Evolutionary conservation across 2,797 vertebrate species (phyloP), one percentile per base, ranked within the genome.

Genomic region (Taenioides sp.): DNA sequence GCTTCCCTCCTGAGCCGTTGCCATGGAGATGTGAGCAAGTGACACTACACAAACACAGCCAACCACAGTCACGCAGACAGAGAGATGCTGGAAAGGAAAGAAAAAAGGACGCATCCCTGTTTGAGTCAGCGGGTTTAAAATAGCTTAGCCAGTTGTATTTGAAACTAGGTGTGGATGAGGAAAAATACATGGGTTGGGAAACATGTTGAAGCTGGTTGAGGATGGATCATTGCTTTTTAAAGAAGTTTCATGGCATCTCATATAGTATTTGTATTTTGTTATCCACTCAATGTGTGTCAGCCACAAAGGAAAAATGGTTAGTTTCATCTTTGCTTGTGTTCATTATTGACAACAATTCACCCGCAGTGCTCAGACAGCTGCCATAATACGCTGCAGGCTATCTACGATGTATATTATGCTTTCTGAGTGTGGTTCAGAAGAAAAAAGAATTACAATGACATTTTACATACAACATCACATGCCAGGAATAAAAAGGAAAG

Each of bases 81-180:
- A 70, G 67, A 71, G 69, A 69, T 62, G 73, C 77, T 72, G 79
- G 67, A 88, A 85, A 84, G 79, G 71, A 80, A 84, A 83, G 85
- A 87, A 91, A 90, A 88, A 50, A 80, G 63, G 69, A 80, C 62
- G 89, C 89, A 91, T 88, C 83, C 55, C 54, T 67, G 43, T 76
- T 73, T 88, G 74, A 86, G 77, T 84, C 79, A 88, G 63, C 68
- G 76, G 69, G 78, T 79, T 71, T 67, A 76, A 87, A 90, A 86
- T 83, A 89, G 65, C 65, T 23, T 20, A 43, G 9, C 47, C 65
- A 43, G 78, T 65, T 43, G 67, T 75, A 50, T 20, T 57, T 67
- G 69, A 77, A 83, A 81, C 70, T 74, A 73, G 79, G 78, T 66
- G 86, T 74, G 77, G 69, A 73, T 66, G 27, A 62, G 55, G 55